Base-by-base conservation (phyloP, 1,140 invertebrate genomes). In the Augochlora pura region DNA sequence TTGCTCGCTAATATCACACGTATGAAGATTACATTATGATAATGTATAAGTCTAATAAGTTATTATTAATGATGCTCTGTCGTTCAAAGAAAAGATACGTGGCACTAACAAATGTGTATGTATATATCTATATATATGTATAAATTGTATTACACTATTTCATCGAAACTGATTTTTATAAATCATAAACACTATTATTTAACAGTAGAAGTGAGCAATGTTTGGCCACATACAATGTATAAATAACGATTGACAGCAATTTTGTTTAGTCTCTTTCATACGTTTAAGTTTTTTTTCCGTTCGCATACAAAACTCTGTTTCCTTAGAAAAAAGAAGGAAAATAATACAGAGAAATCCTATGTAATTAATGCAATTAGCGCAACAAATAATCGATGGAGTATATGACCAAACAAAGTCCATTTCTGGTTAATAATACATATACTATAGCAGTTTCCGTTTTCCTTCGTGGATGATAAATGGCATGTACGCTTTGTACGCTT, bases 1-100 rank as follows among this genome's bases (percentile, higher is more conserved):
- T 84, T 66, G 59, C 59, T 84, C 69, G 62, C 67, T 72, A 83
- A 46, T 83, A 85, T 84, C 77, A 84, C 77, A 84, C 71, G 68
- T 80, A 80, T 66, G 71, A 80, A 84, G 59, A 64, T 80, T 85
- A 80, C 63, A 80, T 76, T 83, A 84, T 49, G 49, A 60, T 74
- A 73, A 42, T 63, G 68, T 84, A 84, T 83, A 84, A 64, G 73
- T 70, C 80, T 72, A 84, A 66, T 32, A 32, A 46, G 83, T 42
- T 66, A 84, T 80, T 69, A 83, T 83, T 84, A 66, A 83, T 69
- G 79, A 38, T 64, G 65, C 16, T 67, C 23, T 77, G 49, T 71
- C 54, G 23, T 25, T 46, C 42, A 80, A 74, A 84, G 4, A 46
- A 59, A 75, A 64, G 39, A 66, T 67, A 74, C 39, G 60, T 84